phyloP scores from a whole-genome alignment of 2,888 invertebrate genomes.

The Petrolisthes cinctipes region DNA sequence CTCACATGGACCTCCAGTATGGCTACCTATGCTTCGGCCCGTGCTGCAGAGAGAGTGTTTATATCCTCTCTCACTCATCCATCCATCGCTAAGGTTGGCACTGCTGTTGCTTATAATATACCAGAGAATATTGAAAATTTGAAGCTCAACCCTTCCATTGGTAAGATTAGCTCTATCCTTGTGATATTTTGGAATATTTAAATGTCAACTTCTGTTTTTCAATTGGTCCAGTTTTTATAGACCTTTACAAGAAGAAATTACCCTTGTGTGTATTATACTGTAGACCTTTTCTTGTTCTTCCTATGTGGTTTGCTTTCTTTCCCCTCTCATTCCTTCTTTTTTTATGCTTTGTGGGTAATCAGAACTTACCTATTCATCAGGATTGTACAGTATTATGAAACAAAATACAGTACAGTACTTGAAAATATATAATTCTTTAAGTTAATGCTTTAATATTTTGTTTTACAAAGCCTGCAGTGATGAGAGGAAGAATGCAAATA shows the following conservation, averaged over 20 bases:
- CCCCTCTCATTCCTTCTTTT: too few relatives aligned
- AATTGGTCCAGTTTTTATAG: too few relatives aligned
- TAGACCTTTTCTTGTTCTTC: too few relatives aligned
- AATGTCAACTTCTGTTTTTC: too few relatives aligned
- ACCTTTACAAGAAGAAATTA: too few relatives aligned
- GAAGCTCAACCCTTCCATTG: neutral
- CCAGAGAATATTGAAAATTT: neutral
- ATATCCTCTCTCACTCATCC: conserved; percentile 26
- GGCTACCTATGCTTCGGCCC: conserved; percentile 34
- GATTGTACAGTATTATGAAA: neutral
- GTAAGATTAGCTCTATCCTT: too few relatives aligned
- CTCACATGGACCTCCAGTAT: conserved; percentile 38
- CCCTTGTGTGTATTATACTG: too few relatives aligned
- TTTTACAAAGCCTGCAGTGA: neutral
- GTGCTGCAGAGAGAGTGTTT: conserved; percentile 40
- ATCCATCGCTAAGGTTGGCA: conserved; percentile 33
- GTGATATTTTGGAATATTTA: too few relatives aligned
- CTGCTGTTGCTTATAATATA: neutral
- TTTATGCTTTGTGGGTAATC: too few relatives aligned
- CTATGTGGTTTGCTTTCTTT: too few relatives aligned
- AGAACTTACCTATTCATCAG: too few relatives aligned
- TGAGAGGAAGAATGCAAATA: conserved; percentile 16
- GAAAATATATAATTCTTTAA: neutral
- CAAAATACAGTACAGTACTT: neutral
- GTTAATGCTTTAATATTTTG: neutral